Conservation (phyloP, 2,113 vertebrate genomes). For the Thamnophis sirtalis region DNA sequence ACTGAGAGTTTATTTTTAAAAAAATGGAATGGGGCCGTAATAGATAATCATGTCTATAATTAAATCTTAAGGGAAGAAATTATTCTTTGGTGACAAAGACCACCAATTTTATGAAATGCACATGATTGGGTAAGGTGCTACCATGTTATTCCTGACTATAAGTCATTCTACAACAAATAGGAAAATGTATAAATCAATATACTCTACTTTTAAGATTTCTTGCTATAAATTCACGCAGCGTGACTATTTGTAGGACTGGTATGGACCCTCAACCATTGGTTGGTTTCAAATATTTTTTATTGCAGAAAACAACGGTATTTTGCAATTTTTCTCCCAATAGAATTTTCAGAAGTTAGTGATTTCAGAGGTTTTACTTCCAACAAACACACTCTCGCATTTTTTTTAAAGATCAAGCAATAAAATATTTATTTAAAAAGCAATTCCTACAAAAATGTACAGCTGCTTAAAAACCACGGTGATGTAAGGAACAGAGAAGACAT, state of each 20-base stretch:
- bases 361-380: neutral
- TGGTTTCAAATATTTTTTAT: neutral
- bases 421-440: slow-evolving; percentile 72
- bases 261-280: neutral
- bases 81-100: neutral
- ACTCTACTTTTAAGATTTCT: neutral
- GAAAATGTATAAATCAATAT: neutral
- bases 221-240: neutral
- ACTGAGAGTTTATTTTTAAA: neutral
- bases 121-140: neutral
- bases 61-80: neutral
- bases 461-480: slow-evolving; percentile 61
- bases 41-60: neutral
- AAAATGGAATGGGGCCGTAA: neutral
- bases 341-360: neutral
- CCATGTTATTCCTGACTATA: neutral
- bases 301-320: neutral
- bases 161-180: neutral
- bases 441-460: slow-evolving; percentile 73
- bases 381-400: neutral
- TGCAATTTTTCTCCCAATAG: neutral
- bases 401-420: slow-evolving; percentile 51
- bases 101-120: neutral
- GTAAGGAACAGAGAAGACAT: slow-evolving; percentile 43
- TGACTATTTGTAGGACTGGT: neutral